Evolutionary conservation across 2,113 vertebrate species (phyloP), one percentile per base, ranked within the genome.

Genomic region (Colaptes auratus): DNA sequence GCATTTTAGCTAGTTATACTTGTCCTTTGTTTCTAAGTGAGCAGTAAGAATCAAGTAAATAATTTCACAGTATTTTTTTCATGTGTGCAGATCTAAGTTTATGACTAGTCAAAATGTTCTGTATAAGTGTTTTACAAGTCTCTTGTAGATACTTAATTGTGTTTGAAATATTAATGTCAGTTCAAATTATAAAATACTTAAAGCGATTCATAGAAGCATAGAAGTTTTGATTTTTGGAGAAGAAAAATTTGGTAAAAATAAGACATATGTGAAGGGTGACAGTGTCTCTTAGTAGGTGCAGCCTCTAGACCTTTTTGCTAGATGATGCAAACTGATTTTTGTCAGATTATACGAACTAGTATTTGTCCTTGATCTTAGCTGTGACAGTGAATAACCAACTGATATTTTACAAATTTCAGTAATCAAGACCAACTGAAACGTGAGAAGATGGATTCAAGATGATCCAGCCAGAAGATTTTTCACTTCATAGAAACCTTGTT

Each of bases 381-480:
- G 8, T 23, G 61, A 25, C 70, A 72, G 24, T 92, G 53, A 92
- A 35, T 96, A 92, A 96, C 80, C 31, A 63, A 31, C 8, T 86
- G 36, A 33, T 92, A 33, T 82, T 93, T 89, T 83, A 42, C 39
- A 61, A 42, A 86, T 97, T 97, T 95, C 95, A 97, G 96, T 92
- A 70, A 88, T 95, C 92, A 70, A 88, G 91, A 76, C 53, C 72
- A 55, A 48, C 60, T 82, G 33, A 77, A 88, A 77, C 71, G 35
- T 89, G 79, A 96, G 79, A 88, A 83, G 93, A 82, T 69, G 25
- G 71, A 53, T 69, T 93, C 93, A 96, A 87, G 96, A 97, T 96
- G 96, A 95, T 91, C 74, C 52, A 86, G n/a, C 69, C 55, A 56
- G 79, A 88, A 74, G 96, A 93, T 66, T 96, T 95, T 93, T 93